A percentile compares a stretch with the other conserved stretches of the same genome.
These are phyloP conservation scores for Gobio occitaniae DNA, from an alignment of 2,797 vertebrate genomes.

Conservation along the genomic window DNA sequence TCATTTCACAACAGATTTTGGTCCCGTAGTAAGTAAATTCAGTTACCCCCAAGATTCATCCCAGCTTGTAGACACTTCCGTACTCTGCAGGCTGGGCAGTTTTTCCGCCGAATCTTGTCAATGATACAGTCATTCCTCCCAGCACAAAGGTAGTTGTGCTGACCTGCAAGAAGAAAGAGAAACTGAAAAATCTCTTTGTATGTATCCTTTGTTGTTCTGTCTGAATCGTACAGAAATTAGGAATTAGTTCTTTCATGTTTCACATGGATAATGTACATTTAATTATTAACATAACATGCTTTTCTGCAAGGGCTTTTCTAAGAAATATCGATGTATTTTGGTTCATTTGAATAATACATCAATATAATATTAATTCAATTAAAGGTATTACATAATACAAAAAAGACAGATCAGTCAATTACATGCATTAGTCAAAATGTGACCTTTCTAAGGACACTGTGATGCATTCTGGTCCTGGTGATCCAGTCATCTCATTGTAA, in stretches of 20 bases:
- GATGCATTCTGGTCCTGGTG: not conserved
- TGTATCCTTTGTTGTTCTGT: not conserved
- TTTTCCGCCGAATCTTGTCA: conserved; percentile 99
- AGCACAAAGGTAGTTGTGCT: conserved; percentile 99
- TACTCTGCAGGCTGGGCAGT: conserved; percentile 97
- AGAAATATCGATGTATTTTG: not conserved
- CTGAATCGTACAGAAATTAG: not conserved
- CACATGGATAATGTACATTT: not conserved
- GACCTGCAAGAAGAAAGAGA: conserved; percentile 80
- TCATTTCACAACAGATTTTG: not conserved
- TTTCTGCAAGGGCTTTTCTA: not conserved
- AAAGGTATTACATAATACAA: not conserved
- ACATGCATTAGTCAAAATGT: not conserved
- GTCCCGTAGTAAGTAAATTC: not conserved
- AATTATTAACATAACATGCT: not conserved
- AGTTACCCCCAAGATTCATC: conserved; percentile 97
- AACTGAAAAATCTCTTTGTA: not conserved
- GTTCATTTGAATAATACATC: not conserved
- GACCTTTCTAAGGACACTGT: not conserved
- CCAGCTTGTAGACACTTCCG: conserved; percentile 99
- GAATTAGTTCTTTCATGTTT: not conserved
- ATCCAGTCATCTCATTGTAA: conserved; percentile 2
- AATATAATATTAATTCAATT: no score
- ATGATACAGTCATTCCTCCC: conserved; percentile 99
- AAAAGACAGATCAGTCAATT: not conserved